Evolutionary conservation across 1,140 invertebrate genomes (phyloP).

Genomic region (Zaprionus ghesquierei): DNA sequence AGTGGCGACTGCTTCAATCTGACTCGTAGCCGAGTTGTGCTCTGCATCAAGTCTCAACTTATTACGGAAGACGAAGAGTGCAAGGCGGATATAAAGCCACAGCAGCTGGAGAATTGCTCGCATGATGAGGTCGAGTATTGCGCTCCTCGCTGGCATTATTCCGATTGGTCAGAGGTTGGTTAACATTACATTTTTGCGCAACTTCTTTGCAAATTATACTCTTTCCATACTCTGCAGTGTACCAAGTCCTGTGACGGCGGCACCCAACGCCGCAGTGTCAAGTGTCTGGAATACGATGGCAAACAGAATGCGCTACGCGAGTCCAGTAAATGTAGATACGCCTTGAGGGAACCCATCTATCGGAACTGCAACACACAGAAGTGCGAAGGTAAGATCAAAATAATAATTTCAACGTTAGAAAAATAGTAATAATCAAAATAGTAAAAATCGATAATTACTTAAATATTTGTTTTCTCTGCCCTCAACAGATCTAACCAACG

Average conservation of each 20-base stretch:
- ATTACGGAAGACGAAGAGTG: slow-evolving; percentile 82
- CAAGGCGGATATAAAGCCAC: slow-evolving; percentile 66
- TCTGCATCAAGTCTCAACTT: slow-evolving; percentile 83
- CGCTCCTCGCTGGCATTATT: slow-evolving; percentile 85
- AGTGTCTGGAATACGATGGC: slow-evolving; percentile 85
- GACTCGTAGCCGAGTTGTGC: slow-evolving; percentile 83
- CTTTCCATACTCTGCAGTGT: slow-evolving; percentile 78
- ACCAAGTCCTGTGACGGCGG: slow-evolving; percentile 86
- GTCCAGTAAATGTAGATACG: slow-evolving; percentile 84
- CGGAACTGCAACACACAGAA: slow-evolving; percentile 86
- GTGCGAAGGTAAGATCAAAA: slow-evolving; percentile 82
- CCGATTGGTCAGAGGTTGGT: slow-evolving; percentile 86
- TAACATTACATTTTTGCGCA: neutral
- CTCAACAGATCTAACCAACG: slow-evolving; percentile 55
- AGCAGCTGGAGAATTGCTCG: slow-evolving; percentile 80
- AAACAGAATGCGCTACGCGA: slow-evolving; percentile 78
- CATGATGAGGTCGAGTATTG: slow-evolving; percentile 83
- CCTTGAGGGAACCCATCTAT: slow-evolving; percentile 84
- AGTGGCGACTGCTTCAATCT: slow-evolving; percentile 83
- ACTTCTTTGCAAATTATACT: neutral
- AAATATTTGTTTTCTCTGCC: neutral
- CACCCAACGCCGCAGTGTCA: slow-evolving; percentile 85
- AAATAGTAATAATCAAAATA: neutral
- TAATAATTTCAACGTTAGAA: neutral
- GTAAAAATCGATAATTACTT: neutral